These are phyloP conservation scores for Euwallacea similis DNA, from an alignment of 1,140 invertebrate species.

Conservation along the genomic window DNA sequence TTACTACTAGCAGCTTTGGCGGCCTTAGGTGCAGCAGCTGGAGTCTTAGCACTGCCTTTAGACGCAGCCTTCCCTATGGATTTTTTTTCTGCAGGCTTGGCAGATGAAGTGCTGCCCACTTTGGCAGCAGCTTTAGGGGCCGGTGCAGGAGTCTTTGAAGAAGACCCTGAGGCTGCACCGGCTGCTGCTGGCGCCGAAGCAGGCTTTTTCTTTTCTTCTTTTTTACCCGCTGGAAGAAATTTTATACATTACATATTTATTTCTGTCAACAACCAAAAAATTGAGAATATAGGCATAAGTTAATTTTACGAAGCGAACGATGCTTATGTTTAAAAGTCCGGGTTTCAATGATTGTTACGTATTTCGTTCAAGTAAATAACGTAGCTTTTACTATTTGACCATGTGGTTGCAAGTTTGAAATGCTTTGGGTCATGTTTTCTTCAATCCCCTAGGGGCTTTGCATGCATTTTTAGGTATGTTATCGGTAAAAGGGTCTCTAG, in stretches of 20 bases:
- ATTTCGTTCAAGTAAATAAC: neutral
- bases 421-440: neutral
- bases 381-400: constrained; percentile 6
- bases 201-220: constrained; percentile 65
- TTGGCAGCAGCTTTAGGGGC: constrained; percentile 57
- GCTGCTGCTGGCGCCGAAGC: constrained; percentile 54
- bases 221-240: constrained; percentile 55
- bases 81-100: constrained; percentile 53
- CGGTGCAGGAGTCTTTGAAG: constrained; percentile 44
- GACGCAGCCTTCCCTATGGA: constrained; percentile 44
- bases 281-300: neutral
- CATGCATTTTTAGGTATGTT: neutral
- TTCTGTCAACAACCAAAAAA: neutral
- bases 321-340: neutral
- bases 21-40: constrained; percentile 53
- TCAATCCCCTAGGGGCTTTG: neutral
- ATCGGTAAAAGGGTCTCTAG: neutral
- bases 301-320: neutral
- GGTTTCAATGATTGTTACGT: neutral
- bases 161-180: constrained; percentile 53
- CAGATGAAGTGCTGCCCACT: constrained; percentile 54
- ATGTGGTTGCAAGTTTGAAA: constrained; percentile 44
- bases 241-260: constrained; percentile 37
- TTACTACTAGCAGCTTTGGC: constrained; percentile 46
- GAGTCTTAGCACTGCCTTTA: constrained; percentile 47